Evolutionary conservation across 2,888 invertebrate species (phyloP).

Genomic region (Trypoxylon attenuatum): DNA sequence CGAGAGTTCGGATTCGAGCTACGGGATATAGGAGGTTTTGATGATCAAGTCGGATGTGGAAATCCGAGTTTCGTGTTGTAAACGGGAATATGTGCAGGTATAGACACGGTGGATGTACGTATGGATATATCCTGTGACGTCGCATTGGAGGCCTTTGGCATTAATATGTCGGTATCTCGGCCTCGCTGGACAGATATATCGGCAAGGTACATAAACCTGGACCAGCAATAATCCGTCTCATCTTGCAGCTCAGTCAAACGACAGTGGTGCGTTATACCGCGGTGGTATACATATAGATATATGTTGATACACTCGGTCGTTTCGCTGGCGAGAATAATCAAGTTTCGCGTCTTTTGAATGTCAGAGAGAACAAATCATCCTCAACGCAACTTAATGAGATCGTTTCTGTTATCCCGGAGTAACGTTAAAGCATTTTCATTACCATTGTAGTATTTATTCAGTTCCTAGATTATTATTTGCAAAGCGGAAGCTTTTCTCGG

Average conservation of each 20-base stretch:
- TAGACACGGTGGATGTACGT: slow-evolving; percentile 16
- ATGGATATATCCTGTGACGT: slow-evolving; percentile 32
- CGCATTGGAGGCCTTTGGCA: slow-evolving; percentile 45
- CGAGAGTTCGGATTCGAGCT: too few relatives aligned
- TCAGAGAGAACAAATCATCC: too few relatives aligned
- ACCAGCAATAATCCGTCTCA: slow-evolving; percentile 56
- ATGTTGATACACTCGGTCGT: too few relatives aligned
- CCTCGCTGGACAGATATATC: slow-evolving; percentile 46
- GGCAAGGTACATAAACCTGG: slow-evolving; percentile 48
- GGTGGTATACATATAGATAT: too few relatives aligned
- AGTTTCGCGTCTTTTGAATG: too few relatives aligned
- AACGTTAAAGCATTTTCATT: too few relatives aligned
- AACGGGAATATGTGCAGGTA: slow-evolving; percentile 9
- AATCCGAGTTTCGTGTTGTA: slow-evolving; percentile 13
- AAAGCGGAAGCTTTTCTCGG: not conserved
- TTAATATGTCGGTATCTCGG: slow-evolving; percentile 55
- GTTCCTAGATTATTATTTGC: not conserved
- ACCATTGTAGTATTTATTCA: too few relatives aligned
- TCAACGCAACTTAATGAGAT: too few relatives aligned
- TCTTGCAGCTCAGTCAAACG: slow-evolving; percentile 42
- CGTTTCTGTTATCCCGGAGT: too few relatives aligned
- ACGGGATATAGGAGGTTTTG: slow-evolving; percentile 38
- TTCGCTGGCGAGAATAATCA: too few relatives aligned
- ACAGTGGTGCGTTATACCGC: too few relatives aligned
- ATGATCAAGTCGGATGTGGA: slow-evolving; percentile 34